Conservation (phyloP, 2,113 vertebrate genomes). For the Tricholaema leucomelas region DNA sequence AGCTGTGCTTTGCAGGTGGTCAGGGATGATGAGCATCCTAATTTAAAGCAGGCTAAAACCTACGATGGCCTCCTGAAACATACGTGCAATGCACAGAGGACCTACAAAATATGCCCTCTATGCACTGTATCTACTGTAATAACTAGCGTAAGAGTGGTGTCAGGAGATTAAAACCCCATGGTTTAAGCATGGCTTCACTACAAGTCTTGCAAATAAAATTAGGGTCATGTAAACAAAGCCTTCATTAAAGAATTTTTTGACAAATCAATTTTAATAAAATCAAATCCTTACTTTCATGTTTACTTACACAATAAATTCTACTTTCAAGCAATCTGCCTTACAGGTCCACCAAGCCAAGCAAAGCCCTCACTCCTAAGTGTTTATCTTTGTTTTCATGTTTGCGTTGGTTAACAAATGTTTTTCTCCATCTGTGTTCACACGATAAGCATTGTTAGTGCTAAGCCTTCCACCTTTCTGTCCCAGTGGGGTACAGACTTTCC, state of each 20-base stretch:
- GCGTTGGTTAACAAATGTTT: not conserved
- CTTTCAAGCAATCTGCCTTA: not conserved
- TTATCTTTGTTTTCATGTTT: not conserved
- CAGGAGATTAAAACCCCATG: not conserved
- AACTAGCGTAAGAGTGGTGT: not conserved
- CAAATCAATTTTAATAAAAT: not conserved
- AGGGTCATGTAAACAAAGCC: not conserved
- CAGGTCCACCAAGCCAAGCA: not conserved
- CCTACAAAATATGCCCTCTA: rapidly evolving
- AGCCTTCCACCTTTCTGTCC: not conserved
- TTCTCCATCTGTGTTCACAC: constrained; percentile 5
- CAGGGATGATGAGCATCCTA: not conserved
- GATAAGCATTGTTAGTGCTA: not conserved
- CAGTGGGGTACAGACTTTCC: not conserved
- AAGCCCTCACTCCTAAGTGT: not conserved
- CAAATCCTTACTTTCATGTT: not conserved
- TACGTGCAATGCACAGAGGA: not conserved
- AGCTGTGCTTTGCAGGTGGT: not conserved
- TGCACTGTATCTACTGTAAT: not conserved
- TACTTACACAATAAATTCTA: not conserved
- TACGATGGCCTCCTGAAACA: rapidly evolving
- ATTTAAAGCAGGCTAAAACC: not conserved
- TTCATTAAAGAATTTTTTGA: not conserved
- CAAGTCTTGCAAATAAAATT: not conserved
- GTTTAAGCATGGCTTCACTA: not conserved